These are phyloP conservation scores for Festucalex cinctus DNA, from an alignment of 2,113 vertebrate genomes.

Conservation along the genomic window DNA sequence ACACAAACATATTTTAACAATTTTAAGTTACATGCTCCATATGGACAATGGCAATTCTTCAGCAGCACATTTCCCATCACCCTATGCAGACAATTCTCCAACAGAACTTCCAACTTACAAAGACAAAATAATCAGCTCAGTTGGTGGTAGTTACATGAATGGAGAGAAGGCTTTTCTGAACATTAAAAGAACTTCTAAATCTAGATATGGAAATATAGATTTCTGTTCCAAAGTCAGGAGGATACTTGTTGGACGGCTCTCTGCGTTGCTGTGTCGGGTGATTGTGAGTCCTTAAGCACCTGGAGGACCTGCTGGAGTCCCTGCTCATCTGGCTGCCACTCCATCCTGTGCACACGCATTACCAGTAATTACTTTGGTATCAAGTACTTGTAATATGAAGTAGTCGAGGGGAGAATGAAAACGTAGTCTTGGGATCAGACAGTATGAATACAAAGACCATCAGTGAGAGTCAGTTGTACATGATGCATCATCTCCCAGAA, in stretches of 20 bases:
- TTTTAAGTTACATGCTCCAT: background rate
- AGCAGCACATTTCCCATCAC: background rate
- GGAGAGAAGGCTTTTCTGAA: background rate
- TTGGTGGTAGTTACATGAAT: background rate
- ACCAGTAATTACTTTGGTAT: background rate
- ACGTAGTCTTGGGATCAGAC: conserved; percentile 54
- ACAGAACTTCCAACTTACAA: background rate
- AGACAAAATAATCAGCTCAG: background rate
- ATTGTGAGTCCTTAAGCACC: conserved; percentile 92
- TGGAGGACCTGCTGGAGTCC: conserved; percentile 93
- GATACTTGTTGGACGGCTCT: conserved; percentile 93
- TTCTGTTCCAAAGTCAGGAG: conserved; percentile 64
- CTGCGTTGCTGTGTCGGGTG: conserved; percentile 90
- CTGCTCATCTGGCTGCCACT: conserved; percentile 95
- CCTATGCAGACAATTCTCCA: background rate
- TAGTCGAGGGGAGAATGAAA: background rate
- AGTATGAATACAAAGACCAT: conserved; percentile 69
- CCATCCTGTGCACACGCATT: conserved; percentile 72
- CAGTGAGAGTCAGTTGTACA: conserved; percentile 47
- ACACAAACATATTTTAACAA: background rate
- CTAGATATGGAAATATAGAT: background rate
- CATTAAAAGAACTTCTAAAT: no score
- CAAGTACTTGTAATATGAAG: background rate
- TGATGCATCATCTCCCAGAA: conserved; percentile 55
- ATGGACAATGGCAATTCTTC: background rate